A percentile compares a stretch with the other conserved stretches of the same genome.
These are phyloP conservation scores for Lamellibrachia luymesi DNA, from an alignment of 1,140 invertebrate species.

Conservation along the genomic window DNA sequence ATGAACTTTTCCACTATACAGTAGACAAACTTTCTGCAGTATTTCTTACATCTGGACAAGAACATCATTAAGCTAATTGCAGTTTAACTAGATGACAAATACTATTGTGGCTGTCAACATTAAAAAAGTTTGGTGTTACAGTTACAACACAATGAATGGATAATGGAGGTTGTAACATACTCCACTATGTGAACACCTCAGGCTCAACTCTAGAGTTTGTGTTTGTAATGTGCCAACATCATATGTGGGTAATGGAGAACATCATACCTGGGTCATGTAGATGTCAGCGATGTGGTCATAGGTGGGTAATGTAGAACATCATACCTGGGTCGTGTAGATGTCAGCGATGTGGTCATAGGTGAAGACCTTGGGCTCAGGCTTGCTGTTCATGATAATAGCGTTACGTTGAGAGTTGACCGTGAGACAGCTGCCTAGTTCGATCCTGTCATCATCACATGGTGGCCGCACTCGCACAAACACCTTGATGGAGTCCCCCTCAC, in stretches of 20 bases:
- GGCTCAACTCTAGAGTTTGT: no score
- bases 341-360: slow-evolving; percentile 52
- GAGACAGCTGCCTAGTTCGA: slow-evolving; percentile 32
- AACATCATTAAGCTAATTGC: no score
- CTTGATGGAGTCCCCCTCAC: slow-evolving; percentile 48
- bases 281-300: slow-evolving; percentile 51
- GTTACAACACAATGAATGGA: no score
- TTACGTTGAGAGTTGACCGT: slow-evolving; percentile 38
- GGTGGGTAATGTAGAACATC: slow-evolving; percentile 23
- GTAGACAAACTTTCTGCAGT: background rate
- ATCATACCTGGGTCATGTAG: slow-evolving; percentile 44
- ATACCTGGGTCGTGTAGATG: slow-evolving; percentile 45
- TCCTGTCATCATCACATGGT: slow-evolving; percentile 32
- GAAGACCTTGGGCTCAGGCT: slow-evolving; percentile 47
- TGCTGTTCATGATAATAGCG: slow-evolving; percentile 41
- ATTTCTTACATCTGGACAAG: no score
- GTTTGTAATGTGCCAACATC: slow-evolving; percentile 27
- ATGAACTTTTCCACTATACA: background rate
- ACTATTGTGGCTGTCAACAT: no score
- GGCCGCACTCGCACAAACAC: slow-evolving; percentile 52
- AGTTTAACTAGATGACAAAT: no score
- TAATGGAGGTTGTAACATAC: no score
- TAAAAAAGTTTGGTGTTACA: no score
- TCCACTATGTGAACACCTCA: no score
- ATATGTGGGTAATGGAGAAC: slow-evolving; percentile 33